Evolutionary conservation across 2,113 vertebrate genomes (phyloP).

Genomic region (Genyomyrus donnyi): DNA sequence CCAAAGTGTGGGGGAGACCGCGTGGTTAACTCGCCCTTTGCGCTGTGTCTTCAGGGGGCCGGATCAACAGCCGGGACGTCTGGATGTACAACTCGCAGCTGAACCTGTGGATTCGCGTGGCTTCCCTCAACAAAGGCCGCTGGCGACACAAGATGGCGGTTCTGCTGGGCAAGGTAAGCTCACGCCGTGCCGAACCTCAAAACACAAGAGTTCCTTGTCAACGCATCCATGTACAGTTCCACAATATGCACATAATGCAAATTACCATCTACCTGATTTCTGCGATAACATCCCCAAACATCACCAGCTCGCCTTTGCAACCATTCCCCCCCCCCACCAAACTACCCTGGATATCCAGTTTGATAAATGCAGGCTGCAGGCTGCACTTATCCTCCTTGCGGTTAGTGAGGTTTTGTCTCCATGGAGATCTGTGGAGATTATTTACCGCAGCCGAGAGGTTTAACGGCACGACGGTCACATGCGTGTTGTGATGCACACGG

Average conservation of each 20-base stretch:
- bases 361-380: not conserved
- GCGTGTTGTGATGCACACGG: not conserved
- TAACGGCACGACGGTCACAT: not conserved
- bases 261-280: not conserved
- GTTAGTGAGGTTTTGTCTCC: not conserved
- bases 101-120: constrained; percentile 96
- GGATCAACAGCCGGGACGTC: constrained; percentile 92
- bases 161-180: constrained; percentile 89
- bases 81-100: constrained; percentile 99
- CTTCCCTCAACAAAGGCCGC: constrained; percentile 92
- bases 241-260: not conserved
- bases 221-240: not conserved
- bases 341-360: not conserved
- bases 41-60: constrained; percentile 69
- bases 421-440: not conserved
- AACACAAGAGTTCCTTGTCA: not conserved
- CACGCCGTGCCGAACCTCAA: not conserved
- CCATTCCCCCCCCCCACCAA: not conserved
- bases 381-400: not conserved
- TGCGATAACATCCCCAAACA: not conserved
- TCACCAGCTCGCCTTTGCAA: not conserved
- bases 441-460: not conserved
- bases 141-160: constrained; percentile 99
- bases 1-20: no score
- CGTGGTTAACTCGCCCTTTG: not conserved